These are phyloP conservation scores for Chionodraco myersi DNA, from an alignment of 2,113 vertebrate species.

Conservation along the genomic window DNA sequence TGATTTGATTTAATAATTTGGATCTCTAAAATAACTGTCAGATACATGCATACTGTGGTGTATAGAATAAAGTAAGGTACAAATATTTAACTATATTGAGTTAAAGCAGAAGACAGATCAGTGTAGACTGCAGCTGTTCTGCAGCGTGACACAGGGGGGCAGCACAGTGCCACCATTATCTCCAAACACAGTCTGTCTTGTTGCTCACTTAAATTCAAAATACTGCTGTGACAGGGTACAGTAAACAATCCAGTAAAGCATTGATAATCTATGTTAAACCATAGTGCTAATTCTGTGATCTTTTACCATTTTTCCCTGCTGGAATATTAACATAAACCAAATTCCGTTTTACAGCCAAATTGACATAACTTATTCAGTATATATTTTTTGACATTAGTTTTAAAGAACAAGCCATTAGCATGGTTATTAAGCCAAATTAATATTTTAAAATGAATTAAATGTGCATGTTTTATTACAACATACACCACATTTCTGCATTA, in stretches of 20 bases:
- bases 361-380: background rate
- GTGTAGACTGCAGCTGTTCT: background rate
- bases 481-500: background rate
- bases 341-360: background rate
- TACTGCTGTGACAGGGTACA: background rate
- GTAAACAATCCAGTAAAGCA: background rate
- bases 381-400: background rate
- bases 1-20: background rate
- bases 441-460: background rate
- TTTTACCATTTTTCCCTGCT: background rate
- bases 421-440: background rate
- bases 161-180: constrained; percentile 45
- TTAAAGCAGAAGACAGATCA: no score
- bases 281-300: background rate
- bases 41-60: background rate
- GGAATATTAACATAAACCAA: background rate
- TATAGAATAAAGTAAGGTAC: background rate
- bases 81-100: background rate
- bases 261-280: background rate
- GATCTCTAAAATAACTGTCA: background rate
- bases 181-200: background rate
- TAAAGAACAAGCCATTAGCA: background rate
- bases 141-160: constrained; percentile 53
- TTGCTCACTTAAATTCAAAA: background rate
- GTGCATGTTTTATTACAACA: background rate